A percentile compares a stretch with the other conserved stretches of the same genome.
Evolutionary conservation across 2,113 vertebrate species (phyloP).

Genomic region (Oceanites oceanicus): DNA sequence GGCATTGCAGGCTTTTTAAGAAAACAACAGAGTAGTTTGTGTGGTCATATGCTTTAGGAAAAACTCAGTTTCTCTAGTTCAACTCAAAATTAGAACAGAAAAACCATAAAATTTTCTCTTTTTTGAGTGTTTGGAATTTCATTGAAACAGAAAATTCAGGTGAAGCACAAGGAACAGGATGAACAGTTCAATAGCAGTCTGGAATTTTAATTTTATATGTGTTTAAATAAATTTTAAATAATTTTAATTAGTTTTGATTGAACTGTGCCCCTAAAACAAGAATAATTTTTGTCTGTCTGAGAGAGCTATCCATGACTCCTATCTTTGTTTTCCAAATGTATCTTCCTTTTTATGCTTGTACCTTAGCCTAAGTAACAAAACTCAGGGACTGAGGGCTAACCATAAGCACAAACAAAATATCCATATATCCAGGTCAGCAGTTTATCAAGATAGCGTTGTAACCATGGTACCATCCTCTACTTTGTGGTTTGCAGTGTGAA

Average conservation of each 20-base stretch:
- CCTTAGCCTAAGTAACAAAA: neutral
- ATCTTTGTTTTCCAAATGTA: neutral
- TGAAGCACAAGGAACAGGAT: neutral
- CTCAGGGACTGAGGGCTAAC: neutral
- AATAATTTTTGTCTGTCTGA: neutral
- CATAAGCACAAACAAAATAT: neutral
- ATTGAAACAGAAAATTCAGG: neutral
- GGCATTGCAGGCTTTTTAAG: neutral
- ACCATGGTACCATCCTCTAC: accelerated
- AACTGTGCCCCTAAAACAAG: neutral
- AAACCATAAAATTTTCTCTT: neutral
- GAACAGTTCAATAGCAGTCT: neutral
- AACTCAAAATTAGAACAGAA: neutral
- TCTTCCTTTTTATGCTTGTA: neutral
- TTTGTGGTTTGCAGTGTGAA: neutral
- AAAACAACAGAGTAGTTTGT: neutral
- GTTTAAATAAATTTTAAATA: neutral
- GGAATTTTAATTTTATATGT: neutral
- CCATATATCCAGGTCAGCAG: neutral
- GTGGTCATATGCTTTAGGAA: neutral
- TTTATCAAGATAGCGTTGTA: neutral
- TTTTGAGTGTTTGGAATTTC: neutral
- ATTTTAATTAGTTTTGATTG: neutral
- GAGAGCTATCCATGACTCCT: neutral
- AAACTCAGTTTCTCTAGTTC: neutral